Evolutionary conservation across 2,888 invertebrate species (phyloP).

Genomic region (Noctua fimbriata): DNA sequence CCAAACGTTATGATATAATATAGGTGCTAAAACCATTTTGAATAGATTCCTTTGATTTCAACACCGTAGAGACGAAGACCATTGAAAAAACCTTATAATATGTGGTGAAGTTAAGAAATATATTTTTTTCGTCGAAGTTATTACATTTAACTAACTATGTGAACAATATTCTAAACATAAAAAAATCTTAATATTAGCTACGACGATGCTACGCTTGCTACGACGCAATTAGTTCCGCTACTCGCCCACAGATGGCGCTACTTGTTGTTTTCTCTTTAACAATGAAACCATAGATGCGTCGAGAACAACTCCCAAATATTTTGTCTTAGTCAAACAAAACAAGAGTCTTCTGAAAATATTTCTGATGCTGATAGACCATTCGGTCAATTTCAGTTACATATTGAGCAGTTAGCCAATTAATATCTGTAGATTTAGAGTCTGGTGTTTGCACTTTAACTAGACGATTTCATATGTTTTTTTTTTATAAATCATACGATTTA

Average conservation of each 20-base stretch:
- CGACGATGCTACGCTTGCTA: slow-evolving; percentile 15
- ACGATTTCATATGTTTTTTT: not conserved
- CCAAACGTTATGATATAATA: not conserved
- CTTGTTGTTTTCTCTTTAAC: slow-evolving; percentile 20
- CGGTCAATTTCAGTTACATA: not conserved
- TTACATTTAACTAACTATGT: not conserved
- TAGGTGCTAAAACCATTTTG: not conserved
- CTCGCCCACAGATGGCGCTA: slow-evolving; percentile 82
- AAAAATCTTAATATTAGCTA: not conserved
- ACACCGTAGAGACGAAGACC: not conserved
- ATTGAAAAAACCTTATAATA: not conserved
- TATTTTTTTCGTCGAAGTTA: not conserved
- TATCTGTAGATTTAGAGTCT: not conserved
- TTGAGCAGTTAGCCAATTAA: not conserved
- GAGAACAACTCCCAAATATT: slow-evolving; percentile 32
- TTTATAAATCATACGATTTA: not conserved
- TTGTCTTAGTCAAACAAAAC: not conserved
- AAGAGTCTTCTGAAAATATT: not conserved
- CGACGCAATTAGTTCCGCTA: slow-evolving; percentile 70
- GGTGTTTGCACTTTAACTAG: not conserved
- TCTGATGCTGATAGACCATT: not conserved
- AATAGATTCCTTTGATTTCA: not conserved
- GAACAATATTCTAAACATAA: not conserved
- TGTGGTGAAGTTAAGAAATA: not conserved
- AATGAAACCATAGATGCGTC: slow-evolving; percentile 14